Evolutionary conservation across 2,888 invertebrate species (phyloP).

Genomic region (Oasisia sp.): DNA sequence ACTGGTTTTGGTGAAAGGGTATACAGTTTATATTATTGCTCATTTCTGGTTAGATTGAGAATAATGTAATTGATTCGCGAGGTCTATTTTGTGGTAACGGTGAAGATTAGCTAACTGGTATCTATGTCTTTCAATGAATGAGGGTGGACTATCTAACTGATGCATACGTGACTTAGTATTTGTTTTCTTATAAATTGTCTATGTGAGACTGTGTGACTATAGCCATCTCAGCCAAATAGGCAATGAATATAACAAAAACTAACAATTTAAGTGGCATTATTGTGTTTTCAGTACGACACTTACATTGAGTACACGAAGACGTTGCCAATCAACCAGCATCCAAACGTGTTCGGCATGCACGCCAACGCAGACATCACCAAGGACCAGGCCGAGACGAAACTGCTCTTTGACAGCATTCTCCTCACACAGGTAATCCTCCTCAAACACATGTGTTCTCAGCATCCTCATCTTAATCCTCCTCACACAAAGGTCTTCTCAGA

Average conservation of each 20-base stretch:
- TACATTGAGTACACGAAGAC: slow-evolving; percentile 65
- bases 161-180: background rate
- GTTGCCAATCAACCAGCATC: slow-evolving; percentile 65
- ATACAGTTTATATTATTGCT: background rate
- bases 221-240: background rate
- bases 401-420: slow-evolving; percentile 67
- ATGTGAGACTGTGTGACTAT: background rate
- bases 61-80: background rate
- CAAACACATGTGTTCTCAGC: slow-evolving; percentile 26
- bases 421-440: slow-evolving; percentile 62
- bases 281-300: slow-evolving; percentile 58
- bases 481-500: slow-evolving; percentile 60
- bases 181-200: background rate
- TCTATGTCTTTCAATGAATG: background rate
- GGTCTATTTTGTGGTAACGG: background rate
- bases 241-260: background rate
- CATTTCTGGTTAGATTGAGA: background rate
- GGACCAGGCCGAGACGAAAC: slow-evolving; percentile 66
- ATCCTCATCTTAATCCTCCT: slow-evolving; percentile 54
- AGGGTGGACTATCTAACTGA: background rate
- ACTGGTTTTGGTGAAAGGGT: no score
- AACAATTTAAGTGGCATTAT: background rate
- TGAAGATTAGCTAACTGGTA: background rate
- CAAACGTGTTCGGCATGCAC: slow-evolving; percentile 67
- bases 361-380: slow-evolving; percentile 68